Conservation (phyloP, 2,888 invertebrate species). For the Drosophila histrio region DNA sequence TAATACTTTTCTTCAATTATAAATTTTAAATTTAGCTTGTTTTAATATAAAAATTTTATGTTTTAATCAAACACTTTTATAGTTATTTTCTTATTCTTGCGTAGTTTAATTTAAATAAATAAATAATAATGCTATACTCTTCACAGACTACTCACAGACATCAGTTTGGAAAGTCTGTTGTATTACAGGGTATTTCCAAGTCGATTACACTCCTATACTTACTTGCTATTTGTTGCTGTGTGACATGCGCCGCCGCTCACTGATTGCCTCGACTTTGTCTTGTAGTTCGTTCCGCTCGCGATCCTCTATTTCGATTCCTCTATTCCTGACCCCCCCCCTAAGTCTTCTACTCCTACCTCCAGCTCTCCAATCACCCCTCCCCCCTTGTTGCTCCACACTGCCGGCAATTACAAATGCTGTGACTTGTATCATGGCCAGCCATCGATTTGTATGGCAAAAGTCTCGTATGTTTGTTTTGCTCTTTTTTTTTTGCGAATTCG, state of each 20-base stretch:
- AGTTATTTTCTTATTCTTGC: too few species aligned
- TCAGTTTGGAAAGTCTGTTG: background rate
- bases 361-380: background rate
- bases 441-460: slow-evolving; percentile 76
- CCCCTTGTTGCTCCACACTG: slow-evolving; percentile 12
- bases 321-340: slow-evolving; percentile 2
- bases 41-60: too few species aligned
- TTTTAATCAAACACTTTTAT: too few species aligned
- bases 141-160: too few species aligned
- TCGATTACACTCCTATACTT: background rate
- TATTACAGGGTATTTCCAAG: slow-evolving; percentile 1
- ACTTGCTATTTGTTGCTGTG: slow-evolving; percentile 36
- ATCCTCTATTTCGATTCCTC: slow-evolving; percentile 4
- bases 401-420: slow-evolving; percentile 75
- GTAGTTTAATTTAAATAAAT: too few species aligned
- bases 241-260: slow-evolving; percentile 72
- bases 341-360: background rate
- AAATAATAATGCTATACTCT: too few species aligned
- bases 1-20: too few species aligned
- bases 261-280: slow-evolving; percentile 67
- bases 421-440: slow-evolving; percentile 79
- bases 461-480: slow-evolving; percentile 55
- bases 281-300: slow-evolving; percentile 4
- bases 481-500: slow-evolving; percentile 66
- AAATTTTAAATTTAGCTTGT: too few species aligned